Conservation (phyloP, 2,888 invertebrate genomes). For the Luperina testacea region DNA sequence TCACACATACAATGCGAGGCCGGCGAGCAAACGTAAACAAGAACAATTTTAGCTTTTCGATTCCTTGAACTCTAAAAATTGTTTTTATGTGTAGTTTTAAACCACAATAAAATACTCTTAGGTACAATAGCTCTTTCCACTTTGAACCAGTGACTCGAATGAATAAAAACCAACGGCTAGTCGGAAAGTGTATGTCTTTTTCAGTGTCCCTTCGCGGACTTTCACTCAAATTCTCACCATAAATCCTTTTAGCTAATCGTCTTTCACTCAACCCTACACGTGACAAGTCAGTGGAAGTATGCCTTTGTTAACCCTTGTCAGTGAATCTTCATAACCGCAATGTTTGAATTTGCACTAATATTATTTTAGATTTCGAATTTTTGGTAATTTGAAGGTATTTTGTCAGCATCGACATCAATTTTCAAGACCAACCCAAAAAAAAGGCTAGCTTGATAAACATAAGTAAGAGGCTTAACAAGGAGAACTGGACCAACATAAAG, state of each 20-base stretch:
- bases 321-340: constrained; percentile 23
- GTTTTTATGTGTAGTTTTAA: background rate
- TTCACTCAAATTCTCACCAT: constrained; percentile 30
- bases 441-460: background rate
- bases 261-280: constrained; percentile 43
- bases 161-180: background rate
- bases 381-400: background rate
- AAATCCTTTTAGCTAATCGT: constrained; percentile 56
- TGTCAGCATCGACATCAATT: background rate
- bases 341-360: constrained; percentile 18
- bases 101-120: background rate
- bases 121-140: background rate
- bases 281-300: constrained; percentile 30
- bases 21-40: background rate
- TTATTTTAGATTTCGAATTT: constrained; percentile 20
- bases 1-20: background rate
- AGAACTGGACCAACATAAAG: constrained; percentile 16
- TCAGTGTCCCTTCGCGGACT: constrained; percentile 9
- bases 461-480: constrained; percentile 28
- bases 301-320: constrained; percentile 59
- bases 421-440: background rate
- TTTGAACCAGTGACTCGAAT: background rate
- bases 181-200: constrained; percentile 10
- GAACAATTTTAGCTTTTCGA: background rate
- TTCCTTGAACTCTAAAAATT: background rate